A percentile compares a stretch with the other conserved stretches of the same genome.
These are phyloP conservation scores for Ectobius pallidus DNA, from an alignment of 2,888 invertebrate species.

Conservation along the genomic window DNA sequence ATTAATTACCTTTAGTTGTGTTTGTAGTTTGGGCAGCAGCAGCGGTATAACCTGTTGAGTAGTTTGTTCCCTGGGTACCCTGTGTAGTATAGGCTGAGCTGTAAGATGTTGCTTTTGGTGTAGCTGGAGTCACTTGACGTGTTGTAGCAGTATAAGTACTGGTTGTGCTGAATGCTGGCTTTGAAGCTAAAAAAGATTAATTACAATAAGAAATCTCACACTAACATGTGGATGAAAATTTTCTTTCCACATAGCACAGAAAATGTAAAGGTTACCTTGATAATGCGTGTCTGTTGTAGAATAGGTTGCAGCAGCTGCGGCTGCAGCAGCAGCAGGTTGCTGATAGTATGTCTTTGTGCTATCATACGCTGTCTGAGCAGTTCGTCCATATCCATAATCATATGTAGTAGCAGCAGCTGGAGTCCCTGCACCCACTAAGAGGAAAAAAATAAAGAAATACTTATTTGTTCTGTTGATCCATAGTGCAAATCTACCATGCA, in stretches of 20 bases:
- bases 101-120: constrained; percentile 44
- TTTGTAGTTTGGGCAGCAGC: constrained; percentile 57
- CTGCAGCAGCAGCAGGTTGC: constrained; percentile 79
- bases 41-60: constrained; percentile 52
- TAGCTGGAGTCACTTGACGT: constrained; percentile 44
- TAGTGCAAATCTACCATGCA: too few relatives aligned
- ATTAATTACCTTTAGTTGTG: constrained; percentile 39
- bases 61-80: constrained; percentile 44
- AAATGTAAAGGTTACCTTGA: constrained; percentile 46
- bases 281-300: constrained; percentile 63
- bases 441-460: neutral
- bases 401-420: constrained; percentile 66
- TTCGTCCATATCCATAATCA: constrained; percentile 72
- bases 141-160: constrained; percentile 64
- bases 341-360: constrained; percentile 85
- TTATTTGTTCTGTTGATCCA: too few relatives aligned
- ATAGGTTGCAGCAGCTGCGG: constrained; percentile 61
- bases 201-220: too few relatives aligned
- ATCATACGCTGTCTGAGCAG: constrained; percentile 72
- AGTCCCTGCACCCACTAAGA: constrained; percentile 50
- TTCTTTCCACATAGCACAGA: neutral
- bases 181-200: constrained; percentile 65
- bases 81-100: constrained; percentile 45
- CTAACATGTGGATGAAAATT: too few relatives aligned
- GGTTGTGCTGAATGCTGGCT: constrained; percentile 74